Base-by-base conservation (phyloP, 2,888 invertebrate species). In the Chrysolina americana region DNA sequence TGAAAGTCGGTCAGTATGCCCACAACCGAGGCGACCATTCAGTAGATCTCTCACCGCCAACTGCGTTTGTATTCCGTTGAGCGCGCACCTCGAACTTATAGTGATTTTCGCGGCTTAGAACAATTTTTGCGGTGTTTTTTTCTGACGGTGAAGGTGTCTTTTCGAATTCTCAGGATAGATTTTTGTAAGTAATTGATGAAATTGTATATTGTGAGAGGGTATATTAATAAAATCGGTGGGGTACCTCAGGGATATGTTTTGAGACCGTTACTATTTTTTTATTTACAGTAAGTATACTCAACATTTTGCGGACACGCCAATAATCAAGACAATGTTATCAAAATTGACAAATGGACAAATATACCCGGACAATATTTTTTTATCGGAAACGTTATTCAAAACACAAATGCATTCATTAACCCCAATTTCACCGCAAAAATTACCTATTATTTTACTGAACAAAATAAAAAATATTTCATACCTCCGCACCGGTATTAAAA, bases 1-100 rank as follows among this genome's bases (percentile, higher is more conserved):
- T 79, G 85, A 86, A 86, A 86, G 86, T 86, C 86, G 86, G 86
- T 85, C 86, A 86, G 83, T 85, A 81, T 85, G 85, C 81, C 82
- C 80, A 76, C 77, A 76, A 76, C 72, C 77, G 77, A 70, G 71
- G 77, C 63, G 68, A 41, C 50, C 13, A 3, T 48, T 71, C 70
- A 78, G 76, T 79, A 71, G 68, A 74, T 76, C 71, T 76, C 62
- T 53, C 71, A 68, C 73, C 75, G 69, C 44, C 70, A 74, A 62
- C 36, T 47, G 63, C 70, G 71, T 71, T 70, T 41, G 23, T 41
- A 15, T 71, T 70, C 53, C 65, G 53, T 59, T 65, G 69, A 56
- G 44, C 74, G 71, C 74, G 56, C 64, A 68, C 17, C 21, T 23
- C 53, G 48, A 62, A 17, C 44, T 28, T 23, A 13, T 41, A 11